A percentile compares a stretch with the other conserved stretches of the same genome.
These are phyloP conservation scores for Bryconaethiops microstoma DNA, from an alignment of 2,797 vertebrate genomes.

Conservation along the genomic window DNA sequence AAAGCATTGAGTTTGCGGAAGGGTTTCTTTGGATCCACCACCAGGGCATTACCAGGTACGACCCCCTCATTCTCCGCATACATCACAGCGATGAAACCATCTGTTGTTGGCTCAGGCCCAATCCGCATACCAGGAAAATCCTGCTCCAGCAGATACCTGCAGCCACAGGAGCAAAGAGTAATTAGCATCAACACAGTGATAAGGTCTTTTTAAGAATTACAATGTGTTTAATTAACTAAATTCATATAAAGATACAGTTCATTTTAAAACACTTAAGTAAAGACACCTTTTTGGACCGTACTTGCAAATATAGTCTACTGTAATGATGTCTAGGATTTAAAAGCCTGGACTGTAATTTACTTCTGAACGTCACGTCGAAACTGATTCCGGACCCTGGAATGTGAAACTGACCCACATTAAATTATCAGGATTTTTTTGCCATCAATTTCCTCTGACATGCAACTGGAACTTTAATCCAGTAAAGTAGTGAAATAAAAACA, in stretches of 20 bases:
- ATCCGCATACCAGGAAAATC: constrained; percentile 98
- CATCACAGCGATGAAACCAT: constrained; percentile 98
- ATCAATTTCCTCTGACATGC: background rate
- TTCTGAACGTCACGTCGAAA: background rate
- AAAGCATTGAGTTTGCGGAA: constrained; percentile 95
- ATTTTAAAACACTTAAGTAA: background rate
- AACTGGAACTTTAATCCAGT: background rate
- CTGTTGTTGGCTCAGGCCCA: constrained; percentile 94
- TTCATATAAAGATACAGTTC: background rate
- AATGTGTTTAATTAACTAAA: background rate
- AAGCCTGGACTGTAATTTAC: background rate
- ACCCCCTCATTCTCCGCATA: constrained; percentile 90
- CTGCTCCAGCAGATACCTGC: constrained; percentile 92
- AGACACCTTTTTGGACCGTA: background rate
- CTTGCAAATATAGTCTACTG: background rate
- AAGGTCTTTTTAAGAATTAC: background rate
- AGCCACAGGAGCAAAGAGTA: constrained; percentile 14
- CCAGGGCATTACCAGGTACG: constrained; percentile 92
- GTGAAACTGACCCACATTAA: background rate
- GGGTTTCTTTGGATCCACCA: constrained; percentile 95
- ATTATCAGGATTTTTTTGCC: background rate
- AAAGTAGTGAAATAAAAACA: background rate
- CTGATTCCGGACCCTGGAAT: background rate
- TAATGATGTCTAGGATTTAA: background rate
- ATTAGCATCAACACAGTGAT: background rate